A percentile compares a stretch with the other conserved stretches of the same genome.
Evolutionary conservation across 2,888 invertebrate genomes (phyloP).

Genomic region (Thera britannica): DNA sequence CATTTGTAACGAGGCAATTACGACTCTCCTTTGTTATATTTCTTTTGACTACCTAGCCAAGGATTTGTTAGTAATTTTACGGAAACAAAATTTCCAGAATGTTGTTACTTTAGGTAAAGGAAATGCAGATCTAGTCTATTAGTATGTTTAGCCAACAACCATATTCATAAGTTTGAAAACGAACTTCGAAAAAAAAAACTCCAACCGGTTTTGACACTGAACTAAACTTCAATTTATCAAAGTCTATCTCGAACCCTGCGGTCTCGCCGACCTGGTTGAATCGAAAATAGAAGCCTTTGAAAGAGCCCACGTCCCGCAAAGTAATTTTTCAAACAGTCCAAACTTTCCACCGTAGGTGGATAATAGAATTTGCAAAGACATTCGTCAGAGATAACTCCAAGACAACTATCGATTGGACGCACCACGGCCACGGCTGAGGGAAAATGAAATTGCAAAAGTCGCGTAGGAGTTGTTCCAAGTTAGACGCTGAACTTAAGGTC

Average conservation of each 20-base stretch:
- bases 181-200: no score
- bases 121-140: no score
- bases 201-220: conserved; percentile 1
- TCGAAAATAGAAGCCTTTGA: conserved; percentile 18
- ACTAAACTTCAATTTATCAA: background rate
- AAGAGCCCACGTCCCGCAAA: conserved; percentile 23
- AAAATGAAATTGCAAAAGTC: background rate
- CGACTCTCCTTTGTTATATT: background rate
- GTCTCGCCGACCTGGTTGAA: conserved; percentile 20
- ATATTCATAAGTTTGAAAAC: no score
- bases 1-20: background rate
- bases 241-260: background rate
- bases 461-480: background rate
- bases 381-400: conserved; percentile 34
- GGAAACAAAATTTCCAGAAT: no score
- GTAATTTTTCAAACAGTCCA: conserved; percentile 31
- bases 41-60: background rate
- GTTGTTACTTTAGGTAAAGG: no score
- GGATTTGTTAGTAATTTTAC: background rate
- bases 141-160: no score
- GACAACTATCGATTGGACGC: conserved; percentile 12
- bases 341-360: conserved; percentile 36
- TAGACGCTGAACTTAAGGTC: background rate
- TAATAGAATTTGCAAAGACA: conserved; percentile 38
- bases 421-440: background rate